Percentiles rank a stretch among this genome's conserved stretches.
phyloP scores from a whole-genome alignment of 2,113 vertebrate species.

The Dasyornis broadbenti region DNA sequence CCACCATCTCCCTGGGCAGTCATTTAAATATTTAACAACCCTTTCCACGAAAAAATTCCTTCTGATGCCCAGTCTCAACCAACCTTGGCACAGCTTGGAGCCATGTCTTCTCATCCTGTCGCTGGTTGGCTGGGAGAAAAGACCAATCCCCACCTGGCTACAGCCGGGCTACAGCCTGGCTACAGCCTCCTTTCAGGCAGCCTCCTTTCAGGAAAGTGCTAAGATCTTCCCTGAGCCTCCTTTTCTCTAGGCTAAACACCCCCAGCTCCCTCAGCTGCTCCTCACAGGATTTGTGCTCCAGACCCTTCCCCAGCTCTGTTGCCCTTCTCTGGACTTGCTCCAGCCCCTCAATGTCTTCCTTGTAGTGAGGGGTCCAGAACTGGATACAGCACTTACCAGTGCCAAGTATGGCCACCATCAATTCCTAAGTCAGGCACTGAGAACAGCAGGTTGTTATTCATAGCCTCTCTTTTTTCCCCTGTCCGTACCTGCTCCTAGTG shows the following conservation, averaged over 20 bases:
- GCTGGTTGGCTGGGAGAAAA: neutral
- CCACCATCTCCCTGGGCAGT: neutral
- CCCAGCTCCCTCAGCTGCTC: neutral
- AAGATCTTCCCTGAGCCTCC: neutral
- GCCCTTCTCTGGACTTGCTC: neutral
- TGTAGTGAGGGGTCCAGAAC: neutral
- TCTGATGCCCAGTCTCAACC: neutral
- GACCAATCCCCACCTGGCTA: neutral
- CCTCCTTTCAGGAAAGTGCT: neutral
- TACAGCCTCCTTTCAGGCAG: rapidly evolving
- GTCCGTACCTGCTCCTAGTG: neutral
- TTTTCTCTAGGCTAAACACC: neutral
- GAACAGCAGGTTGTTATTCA: neutral
- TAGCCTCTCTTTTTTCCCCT: neutral
- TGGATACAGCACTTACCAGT: neutral
- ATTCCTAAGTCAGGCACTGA: neutral
- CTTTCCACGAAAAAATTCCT: neutral
- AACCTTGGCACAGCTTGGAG: neutral
- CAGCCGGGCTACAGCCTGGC: rapidly evolving
- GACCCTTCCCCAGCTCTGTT: rapidly evolving
- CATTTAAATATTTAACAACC: neutral
- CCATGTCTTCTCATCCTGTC: neutral
- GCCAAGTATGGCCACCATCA: neutral
- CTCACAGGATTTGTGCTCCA: neutral
- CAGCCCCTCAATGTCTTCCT: neutral